phyloP scores from a whole-genome alignment of 1,140 invertebrate species.

The Anadara kagoshimensis region DNA sequence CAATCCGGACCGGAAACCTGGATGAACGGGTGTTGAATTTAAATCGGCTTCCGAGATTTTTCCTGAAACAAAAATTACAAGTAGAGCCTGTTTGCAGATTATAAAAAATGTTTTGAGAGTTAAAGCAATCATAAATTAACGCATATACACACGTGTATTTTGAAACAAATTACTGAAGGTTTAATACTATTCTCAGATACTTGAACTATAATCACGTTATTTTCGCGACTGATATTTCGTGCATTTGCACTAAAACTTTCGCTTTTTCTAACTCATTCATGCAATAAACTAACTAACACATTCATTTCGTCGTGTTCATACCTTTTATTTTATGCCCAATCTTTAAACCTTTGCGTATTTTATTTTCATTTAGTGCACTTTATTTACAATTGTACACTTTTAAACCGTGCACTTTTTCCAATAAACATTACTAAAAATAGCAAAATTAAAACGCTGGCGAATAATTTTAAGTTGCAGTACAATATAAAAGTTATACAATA shows the following conservation, averaged over 20 bases:
- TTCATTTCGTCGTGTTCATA: neutral
- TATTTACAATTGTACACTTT: neutral
- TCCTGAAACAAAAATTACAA: neutral
- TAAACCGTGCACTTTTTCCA: neutral
- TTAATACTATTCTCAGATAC: neutral
- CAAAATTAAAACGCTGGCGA: neutral
- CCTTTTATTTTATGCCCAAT: neutral
- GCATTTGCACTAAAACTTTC: neutral
- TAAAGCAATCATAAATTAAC: neutral
- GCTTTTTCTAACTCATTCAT: neutral
- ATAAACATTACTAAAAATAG: neutral
- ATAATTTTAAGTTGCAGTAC: neutral
- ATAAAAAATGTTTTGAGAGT: neutral
- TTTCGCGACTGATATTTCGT: neutral
- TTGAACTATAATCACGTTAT: neutral
- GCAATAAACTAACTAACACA: neutral
- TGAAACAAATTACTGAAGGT: neutral
- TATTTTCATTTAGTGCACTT: neutral
- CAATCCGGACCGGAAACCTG: constrained; percentile 1
- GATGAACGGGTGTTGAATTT: constrained; percentile 6
- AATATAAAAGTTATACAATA: neutral
- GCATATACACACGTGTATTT: neutral
- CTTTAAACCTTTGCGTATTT: neutral
- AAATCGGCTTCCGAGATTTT: constrained; percentile 2
- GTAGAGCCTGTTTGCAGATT: neutral